phyloP scores from a whole-genome alignment of 1,140 invertebrate genomes.

The Procambarus virginalis region DNA sequence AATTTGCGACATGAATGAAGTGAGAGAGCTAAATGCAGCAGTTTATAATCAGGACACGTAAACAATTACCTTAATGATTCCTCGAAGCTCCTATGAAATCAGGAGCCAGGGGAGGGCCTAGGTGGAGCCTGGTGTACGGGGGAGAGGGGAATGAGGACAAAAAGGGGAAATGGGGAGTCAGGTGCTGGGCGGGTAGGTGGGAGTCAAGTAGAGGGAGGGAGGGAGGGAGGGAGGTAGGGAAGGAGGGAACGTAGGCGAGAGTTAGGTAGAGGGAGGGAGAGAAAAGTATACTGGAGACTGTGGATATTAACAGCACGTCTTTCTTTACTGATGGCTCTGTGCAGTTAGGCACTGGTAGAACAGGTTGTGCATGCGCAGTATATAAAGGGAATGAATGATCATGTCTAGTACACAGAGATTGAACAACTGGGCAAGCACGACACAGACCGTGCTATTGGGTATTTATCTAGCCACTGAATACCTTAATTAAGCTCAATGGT shows the following conservation, averaged over 20 bases:
- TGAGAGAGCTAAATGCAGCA: background rate
- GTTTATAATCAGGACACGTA: conserved; percentile 22
- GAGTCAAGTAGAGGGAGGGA: background rate
- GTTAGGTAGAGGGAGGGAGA: no score
- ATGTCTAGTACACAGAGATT: no score
- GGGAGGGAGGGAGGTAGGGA: background rate
- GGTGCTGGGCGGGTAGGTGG: background rate
- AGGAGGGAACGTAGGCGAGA: background rate
- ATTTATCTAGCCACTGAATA: no score
- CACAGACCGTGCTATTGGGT: no score
- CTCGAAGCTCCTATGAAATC: background rate
- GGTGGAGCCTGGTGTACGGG: background rate
- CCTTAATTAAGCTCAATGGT: no score
- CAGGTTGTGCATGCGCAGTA: no score
- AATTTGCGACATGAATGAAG: background rate
- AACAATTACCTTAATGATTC: conserved; percentile 38
- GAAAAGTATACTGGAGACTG: no score
- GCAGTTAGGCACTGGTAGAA: no score
- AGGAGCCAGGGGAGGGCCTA: background rate
- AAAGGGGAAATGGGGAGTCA: background rate
- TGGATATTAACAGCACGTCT: no score
- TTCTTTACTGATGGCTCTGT: no score
- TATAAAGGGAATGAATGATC: no score
- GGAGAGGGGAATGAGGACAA: background rate
- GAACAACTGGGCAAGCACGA: no score